Percentiles rank a stretch among this genome's conserved stretches.
phyloP scores from a whole-genome alignment of 2,113 vertebrate genomes.

The Psilopsiagon aurifrons region DNA sequence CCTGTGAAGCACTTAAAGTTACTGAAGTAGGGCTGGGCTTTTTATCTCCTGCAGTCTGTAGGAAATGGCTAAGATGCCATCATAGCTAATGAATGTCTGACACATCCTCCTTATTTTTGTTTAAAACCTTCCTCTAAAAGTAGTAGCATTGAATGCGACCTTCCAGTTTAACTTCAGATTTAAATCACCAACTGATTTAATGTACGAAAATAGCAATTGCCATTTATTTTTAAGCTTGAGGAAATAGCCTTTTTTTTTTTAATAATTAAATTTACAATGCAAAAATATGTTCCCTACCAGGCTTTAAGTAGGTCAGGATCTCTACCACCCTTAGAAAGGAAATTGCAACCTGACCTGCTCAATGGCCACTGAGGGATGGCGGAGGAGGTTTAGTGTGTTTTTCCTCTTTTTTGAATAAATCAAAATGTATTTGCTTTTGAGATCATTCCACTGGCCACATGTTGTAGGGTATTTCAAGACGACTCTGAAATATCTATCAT shows the following conservation, averaged over 20 bases:
- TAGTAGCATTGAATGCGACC: background rate
- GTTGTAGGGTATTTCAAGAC: constrained; percentile 8
- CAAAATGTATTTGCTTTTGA: background rate
- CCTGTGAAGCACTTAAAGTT: background rate
- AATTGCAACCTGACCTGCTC: background rate
- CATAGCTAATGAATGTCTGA: background rate
- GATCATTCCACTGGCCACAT: background rate
- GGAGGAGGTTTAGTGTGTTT: background rate
- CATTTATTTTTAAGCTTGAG: background rate
- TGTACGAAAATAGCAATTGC: background rate
- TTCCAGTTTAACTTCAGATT: background rate
- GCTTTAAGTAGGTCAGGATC: background rate
- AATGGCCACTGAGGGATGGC: background rate
- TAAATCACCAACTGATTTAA: background rate
- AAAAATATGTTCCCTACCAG: background rate
- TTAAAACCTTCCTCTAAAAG: background rate
- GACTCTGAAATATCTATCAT: background rate
- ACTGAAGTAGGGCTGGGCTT: background rate
- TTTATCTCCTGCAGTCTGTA: background rate
- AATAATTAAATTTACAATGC: background rate
- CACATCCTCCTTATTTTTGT: background rate
- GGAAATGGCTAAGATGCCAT: background rate
- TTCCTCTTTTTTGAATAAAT: background rate
- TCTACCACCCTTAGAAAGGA: background rate
- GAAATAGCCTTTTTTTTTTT: background rate